Evolutionary conservation across 2,797 vertebrate genomes (phyloP), one percentile per base, ranked within the genome.

Genomic region (Danio tinwini): DNA sequence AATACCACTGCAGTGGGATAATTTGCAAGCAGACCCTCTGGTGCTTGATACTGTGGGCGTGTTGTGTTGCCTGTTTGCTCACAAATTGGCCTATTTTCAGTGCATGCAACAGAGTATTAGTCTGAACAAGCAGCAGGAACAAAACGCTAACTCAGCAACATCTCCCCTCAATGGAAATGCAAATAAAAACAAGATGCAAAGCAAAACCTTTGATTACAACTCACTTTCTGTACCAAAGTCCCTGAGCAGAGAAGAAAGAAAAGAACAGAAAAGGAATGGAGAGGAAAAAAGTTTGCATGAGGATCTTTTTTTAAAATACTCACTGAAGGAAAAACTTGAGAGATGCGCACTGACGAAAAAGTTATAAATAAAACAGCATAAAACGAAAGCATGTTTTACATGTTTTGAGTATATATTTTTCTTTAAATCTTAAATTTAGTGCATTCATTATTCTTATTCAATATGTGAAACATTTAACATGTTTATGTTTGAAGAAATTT

Each of bases 31-130:
- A 85, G 70, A 87, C 84, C 89, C 89, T 82, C 6, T 83, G 91
- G 91, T 88, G 90, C 87, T 85, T 61, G 76, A 75, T 87, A 82
- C 86, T 86, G 87, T 84, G 88, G 78, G 78, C 76, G 88, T 86
- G 85, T 86, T 83, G 87, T 74, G 89, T 87, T 91, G 87, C 87
- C 90, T 91, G 91, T 94, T 93, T 93, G 92, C 93, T 93, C 93
- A 93, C 91, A 94, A 93, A 94, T 93, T 94, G 91, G 89, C 89
- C 92, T 93, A 92, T 92, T 93, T 93, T 90, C 90, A 88, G 85
- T 81, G 78, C 78, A 82, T 89, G 87, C 59, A 73, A 83, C 88
- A 88, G 89, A 65, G 88, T 86, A 88, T 91, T 89, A 89, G 89
- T 90, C 83, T 91, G 88, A 87, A 82, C 90, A 89, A 91, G 85